Evolutionary conservation across 2,888 invertebrate genomes (phyloP), one percentile per base, ranked within the genome.

Genomic region (Hedychridium roseum): DNA sequence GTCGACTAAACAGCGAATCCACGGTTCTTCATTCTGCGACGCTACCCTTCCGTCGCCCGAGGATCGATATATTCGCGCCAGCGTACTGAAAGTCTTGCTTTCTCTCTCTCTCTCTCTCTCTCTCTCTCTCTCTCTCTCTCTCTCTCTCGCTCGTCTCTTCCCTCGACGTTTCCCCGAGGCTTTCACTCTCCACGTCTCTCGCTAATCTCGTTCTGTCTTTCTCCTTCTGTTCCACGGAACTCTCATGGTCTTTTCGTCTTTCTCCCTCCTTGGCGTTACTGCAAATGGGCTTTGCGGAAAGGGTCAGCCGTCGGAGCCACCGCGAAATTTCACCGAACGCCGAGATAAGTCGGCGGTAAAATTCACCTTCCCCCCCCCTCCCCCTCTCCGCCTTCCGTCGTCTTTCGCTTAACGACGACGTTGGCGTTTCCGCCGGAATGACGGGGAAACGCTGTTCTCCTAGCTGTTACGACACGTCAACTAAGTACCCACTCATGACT

Each of bases 41-140:
- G 57, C 51, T 58, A 52, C 64, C 57, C 52, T 54, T 53, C 50
- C 62, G 48, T 43, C 52, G 23, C 35, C 43, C 38, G 28, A 38
- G 42, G 57, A 70, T 73, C 73, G 72, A 73, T 73, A 72, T 54
- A 52, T 68, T 58, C 65, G 72, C 73, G 73, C 68, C 61, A 64
- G 73, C 73, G 73, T 70, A 65, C 57, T 60, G 42, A 50, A 55
- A 41, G 7, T 31, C 30, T 21, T n/a, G 3, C 5, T 35, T 18
- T 18, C 16, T 35, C 36, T 35, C 11, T 2, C 7, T 36, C 9
- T 9, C 28, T 6, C 1, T 4, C 28, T 14, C 28, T 2, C 11
- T 9, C 28, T 23, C 23, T 9, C 5, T 9, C 23, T 30, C 36
- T 20, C 50, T 11, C 40, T 31, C 43, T 30, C 44, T 16, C 42